Percentiles rank a stretch among this genome's conserved stretches.
Conservation (phyloP, 2,888 invertebrate genomes). For the Operophtera brumata region DNA sequence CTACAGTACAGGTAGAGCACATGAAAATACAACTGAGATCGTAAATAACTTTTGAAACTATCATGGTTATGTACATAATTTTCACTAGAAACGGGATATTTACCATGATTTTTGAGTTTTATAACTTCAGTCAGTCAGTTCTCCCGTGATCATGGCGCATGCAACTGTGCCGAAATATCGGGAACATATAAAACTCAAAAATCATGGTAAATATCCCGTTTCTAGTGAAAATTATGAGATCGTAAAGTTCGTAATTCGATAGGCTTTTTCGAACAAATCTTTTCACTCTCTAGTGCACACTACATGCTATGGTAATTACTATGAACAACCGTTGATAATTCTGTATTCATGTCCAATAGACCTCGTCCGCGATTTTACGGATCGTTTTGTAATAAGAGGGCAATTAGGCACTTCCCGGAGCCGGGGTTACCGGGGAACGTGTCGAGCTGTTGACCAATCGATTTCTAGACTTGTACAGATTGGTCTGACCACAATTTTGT, state of each 20-base stretch:
- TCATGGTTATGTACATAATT: too few relatives aligned
- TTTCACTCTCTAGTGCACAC: slow-evolving; percentile 19
- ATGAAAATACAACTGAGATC: too few relatives aligned
- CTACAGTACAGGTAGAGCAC: too few relatives aligned
- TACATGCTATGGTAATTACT: slow-evolving; percentile 16
- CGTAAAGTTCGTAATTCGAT: slow-evolving; percentile 12
- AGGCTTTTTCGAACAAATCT: slow-evolving; percentile 15
- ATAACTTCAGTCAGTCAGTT: too few relatives aligned
- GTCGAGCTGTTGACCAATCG: slow-evolving; percentile 25
- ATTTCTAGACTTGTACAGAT: slow-evolving; percentile 31
- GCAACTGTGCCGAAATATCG: too few relatives aligned
- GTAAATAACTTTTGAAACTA: too few relatives aligned
- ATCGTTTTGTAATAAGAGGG: slow-evolving; percentile 38
- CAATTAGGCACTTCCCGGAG: slow-evolving; percentile 42
- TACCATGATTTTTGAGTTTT: too few relatives aligned
- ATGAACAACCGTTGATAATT: slow-evolving; percentile 31
- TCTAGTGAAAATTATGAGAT: too few relatives aligned
- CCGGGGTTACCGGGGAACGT: slow-evolving; percentile 35
- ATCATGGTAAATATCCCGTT: too few relatives aligned
- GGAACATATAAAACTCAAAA: too few relatives aligned
- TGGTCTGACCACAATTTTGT: slow-evolving; percentile 28
- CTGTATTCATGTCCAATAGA: slow-evolving; percentile 34
- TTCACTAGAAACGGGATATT: too few relatives aligned
- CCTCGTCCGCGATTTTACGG: slow-evolving; percentile 41
- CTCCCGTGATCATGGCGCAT: too few relatives aligned